A percentile compares a stretch with the other conserved stretches of the same genome.
Conservation (phyloP, 2,888 invertebrate species). For the Hymenopus coronatus region DNA sequence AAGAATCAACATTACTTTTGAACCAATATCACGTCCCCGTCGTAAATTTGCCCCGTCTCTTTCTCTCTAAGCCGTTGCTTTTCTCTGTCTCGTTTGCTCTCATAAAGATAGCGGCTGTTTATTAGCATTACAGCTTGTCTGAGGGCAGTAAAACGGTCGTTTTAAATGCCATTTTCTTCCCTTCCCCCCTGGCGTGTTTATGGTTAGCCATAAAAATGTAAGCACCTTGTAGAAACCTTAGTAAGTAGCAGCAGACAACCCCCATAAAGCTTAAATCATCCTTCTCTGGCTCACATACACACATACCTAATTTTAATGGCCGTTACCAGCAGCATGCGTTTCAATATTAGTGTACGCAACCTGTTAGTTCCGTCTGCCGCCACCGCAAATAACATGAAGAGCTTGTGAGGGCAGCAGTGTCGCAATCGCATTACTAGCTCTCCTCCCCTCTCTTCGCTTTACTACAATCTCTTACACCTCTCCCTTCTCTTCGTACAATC, state of each 20-base stretch:
- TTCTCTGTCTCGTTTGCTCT: not conserved
- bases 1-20: conserved; percentile 11
- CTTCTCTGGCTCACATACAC: conserved; percentile 15
- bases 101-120: conserved; percentile 16
- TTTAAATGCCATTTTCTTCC: conserved; percentile 29
- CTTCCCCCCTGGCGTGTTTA: conserved; percentile 23
- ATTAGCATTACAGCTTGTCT: conserved; percentile 25
- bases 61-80: not conserved
- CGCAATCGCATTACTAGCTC: not conserved
- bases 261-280: conserved; percentile 28
- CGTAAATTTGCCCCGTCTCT: conserved; percentile 12
- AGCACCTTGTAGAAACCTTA: conserved; percentile 48
- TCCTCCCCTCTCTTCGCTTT: conserved; percentile 32
- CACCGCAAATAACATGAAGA: not conserved
- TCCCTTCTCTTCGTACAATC: conserved; percentile 3
- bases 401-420: conserved; percentile 11
- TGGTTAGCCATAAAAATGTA: conserved; percentile 33
- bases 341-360: not conserved
- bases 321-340: conserved; percentile 1
- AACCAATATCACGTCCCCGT: conserved; percentile 23
- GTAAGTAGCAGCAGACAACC: conserved; percentile 41
- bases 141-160: conserved; percentile 24
- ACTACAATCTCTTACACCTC: not conserved
- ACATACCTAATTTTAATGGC: conserved; percentile 21
- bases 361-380: conserved; percentile 12